Conservation (phyloP, 2,113 vertebrate genomes). For the Indri indri region DNA sequence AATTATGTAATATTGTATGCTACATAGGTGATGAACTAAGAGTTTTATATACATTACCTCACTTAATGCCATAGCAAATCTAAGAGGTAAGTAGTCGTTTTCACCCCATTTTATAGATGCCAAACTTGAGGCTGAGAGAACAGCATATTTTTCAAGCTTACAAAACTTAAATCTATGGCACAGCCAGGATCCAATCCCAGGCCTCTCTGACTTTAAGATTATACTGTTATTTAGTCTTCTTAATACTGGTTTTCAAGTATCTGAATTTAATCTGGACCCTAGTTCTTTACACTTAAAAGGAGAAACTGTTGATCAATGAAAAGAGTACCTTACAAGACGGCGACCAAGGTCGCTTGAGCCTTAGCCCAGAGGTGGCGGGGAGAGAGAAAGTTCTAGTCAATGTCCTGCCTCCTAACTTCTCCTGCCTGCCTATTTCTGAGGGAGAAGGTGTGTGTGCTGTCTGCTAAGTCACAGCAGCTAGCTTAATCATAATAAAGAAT, state of each 20-base stretch:
- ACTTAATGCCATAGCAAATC: background rate
- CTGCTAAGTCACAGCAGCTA: background rate
- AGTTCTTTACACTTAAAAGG: background rate
- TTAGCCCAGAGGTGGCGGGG: background rate
- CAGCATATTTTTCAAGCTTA: too few species aligned
- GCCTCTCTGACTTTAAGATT: background rate
- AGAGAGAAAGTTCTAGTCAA: background rate
- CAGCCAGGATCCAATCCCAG: background rate
- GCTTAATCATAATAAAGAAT: background rate
- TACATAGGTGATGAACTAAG: background rate
- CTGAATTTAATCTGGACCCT: constrained; percentile 30
- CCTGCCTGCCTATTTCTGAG: background rate
- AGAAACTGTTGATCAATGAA: background rate
- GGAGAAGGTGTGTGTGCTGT: background rate
- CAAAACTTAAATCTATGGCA: background rate
- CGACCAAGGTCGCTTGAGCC: background rate
- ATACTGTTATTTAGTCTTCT: background rate
- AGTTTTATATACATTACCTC: background rate
- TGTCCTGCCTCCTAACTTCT: background rate
- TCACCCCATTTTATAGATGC: background rate
- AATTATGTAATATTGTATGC: background rate
- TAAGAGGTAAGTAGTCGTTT: background rate
- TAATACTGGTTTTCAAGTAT: background rate
- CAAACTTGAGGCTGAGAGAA: background rate
- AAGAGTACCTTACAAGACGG: background rate